Evolutionary conservation across 2,888 invertebrate genomes (phyloP).

Genomic region (Quadroppia sp.): DNA sequence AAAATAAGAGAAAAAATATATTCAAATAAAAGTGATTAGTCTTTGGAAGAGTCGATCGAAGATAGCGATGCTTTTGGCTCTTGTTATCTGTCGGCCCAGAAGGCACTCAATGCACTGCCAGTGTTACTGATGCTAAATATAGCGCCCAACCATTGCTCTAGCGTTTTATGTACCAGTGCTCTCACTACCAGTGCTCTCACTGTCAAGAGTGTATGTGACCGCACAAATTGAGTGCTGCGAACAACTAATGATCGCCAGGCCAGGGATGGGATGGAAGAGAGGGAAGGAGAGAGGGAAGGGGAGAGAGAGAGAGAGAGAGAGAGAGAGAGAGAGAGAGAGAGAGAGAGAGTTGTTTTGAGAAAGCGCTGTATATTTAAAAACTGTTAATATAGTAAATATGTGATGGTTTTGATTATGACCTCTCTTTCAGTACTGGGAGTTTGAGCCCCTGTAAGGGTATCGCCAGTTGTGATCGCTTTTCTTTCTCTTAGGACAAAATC

Average conservation of each 20-base stretch:
- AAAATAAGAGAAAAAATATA: neutral
- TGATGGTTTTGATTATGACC: neutral
- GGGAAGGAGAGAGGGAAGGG: neutral
- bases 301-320: neutral
- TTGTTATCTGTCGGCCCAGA: slow-evolving; percentile 28
- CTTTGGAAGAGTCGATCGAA: slow-evolving; percentile 21
- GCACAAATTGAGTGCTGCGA: slow-evolving; percentile 17
- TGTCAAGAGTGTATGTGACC: slow-evolving; percentile 28
- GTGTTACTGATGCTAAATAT: slow-evolving; percentile 20
- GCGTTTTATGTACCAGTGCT: neutral
- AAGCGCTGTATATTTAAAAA: neutral
- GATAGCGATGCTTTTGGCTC: slow-evolving; percentile 29
- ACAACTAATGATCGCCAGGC: slow-evolving; percentile 9
- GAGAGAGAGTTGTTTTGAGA: neutral
- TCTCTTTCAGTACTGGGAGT: neutral
- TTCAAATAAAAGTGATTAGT: slow-evolving; percentile 19
- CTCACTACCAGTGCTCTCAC: neutral
- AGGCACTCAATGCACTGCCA: neutral
- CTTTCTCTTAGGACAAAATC: neutral
- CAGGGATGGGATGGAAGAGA: neutral
- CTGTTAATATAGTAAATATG: neutral
- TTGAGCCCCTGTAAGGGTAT: neutral
- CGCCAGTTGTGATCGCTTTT: slow-evolving; percentile 8
- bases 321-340: neutral
- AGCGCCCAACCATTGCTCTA: slow-evolving; percentile 9